These are phyloP conservation scores for Centropus unirufus DNA, from an alignment of 2,113 vertebrate genomes.

Conservation along the genomic window DNA sequence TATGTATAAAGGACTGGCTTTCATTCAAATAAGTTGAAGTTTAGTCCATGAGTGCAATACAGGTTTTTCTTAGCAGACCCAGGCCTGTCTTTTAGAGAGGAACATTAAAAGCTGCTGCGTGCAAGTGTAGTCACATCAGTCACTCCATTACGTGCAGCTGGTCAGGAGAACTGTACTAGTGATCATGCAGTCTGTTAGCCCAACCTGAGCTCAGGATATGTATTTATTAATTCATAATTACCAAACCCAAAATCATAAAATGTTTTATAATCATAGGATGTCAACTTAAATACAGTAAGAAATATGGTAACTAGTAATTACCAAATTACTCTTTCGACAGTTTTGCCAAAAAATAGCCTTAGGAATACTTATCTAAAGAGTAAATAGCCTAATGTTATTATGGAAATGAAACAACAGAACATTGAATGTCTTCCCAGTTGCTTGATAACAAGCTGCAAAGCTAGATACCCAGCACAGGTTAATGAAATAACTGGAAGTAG, in stretches of 20 bases:
- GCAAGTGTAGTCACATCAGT: neutral
- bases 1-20: neutral
- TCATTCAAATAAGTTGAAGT: neutral
- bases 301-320: neutral
- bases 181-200: rapidly evolving
- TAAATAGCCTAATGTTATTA: neutral
- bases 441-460: neutral
- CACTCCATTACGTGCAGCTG: neutral
- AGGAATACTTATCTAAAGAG: neutral
- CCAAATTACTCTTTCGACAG: neutral
- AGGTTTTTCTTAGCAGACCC: neutral
- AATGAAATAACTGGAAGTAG: neutral
- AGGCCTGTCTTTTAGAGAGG: neutral
- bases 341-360: conserved; percentile 1
- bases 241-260: neutral
- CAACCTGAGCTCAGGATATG: neutral
- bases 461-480: neutral
- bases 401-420: neutral
- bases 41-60: neutral
- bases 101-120: neutral
- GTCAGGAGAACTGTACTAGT: neutral
- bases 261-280: neutral
- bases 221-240: neutral
- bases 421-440: neutral
- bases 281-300: neutral